Evolutionary conservation across 2,888 invertebrate species (phyloP), one percentile per base, ranked within the genome.

Genomic region (Agrochola lota): DNA sequence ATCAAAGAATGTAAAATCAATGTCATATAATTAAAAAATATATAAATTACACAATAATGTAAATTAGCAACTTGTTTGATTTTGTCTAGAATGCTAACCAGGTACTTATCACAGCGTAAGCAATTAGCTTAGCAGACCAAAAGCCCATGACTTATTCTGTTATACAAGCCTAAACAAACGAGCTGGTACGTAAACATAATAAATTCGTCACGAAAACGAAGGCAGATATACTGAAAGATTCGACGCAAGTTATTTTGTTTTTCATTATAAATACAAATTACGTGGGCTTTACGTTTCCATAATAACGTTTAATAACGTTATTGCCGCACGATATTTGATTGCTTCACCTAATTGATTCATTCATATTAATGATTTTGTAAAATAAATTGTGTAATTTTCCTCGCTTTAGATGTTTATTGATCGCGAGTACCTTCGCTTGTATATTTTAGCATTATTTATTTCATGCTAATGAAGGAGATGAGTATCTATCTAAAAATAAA

Each of bases 231-330:
- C 60, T 40, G 12, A 20, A 52, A 74, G 60, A 60, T 57, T 62
- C 35, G 30, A n/a, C 26, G 46, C 49, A 52, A 71, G 64, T 60
- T 71, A 69, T 81, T 85, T 74, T 62, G 63, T 20, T 64, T 64
- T 74, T 71, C 85, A 80, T 80, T 85, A 68, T 74, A 72, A 74
- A 67, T 40, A 63, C 52, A 72, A 85, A 81, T 72, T 72, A 72
- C 49, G 69, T 67, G 35, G 69, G 71, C 64, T 70, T 55, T 26
- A 71, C 26, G 52, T 71, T 81, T 49, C 35, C 30, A 62, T 66
- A 70, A 72, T 75, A 69, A 80, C 26, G 71, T n/a, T n/a, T 66
- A 70, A 72, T 75, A 69, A 49, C 35, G 20, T 84, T 62, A 67
- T 70, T 35, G 23, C 71, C 43, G 70, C 46, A 57, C 52, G 71